A percentile compares a stretch with the other conserved stretches of the same genome.
Conservation (phyloP, 2,888 invertebrate species). For the Volucella zonaria region DNA sequence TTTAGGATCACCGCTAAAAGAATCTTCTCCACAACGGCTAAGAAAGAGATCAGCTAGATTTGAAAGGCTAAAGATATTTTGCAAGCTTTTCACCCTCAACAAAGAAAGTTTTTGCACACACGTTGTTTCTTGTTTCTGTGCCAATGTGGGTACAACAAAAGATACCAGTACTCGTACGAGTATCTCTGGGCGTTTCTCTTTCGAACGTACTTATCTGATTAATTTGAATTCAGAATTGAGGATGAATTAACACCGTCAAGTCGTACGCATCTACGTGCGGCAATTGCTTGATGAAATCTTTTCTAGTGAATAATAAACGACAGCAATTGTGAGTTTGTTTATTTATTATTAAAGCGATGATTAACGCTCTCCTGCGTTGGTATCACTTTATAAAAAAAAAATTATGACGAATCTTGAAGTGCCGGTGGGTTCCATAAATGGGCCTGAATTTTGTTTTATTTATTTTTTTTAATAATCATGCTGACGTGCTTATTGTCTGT, state of each 20-base stretch:
- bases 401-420: not conserved
- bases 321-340: constrained; percentile 25
- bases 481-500: no score
- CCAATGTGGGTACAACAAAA: not conserved
- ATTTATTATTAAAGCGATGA: constrained; percentile 22
- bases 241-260: constrained; percentile 31
- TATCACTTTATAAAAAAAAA: not conserved
- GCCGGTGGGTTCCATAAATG: constrained; percentile 12
- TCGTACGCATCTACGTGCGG: constrained; percentile 20
- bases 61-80: no score
- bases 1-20: no score
- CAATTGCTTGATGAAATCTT: constrained; percentile 34
- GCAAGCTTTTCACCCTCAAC: no score
- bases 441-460: constrained; percentile 7
- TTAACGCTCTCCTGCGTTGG: not conserved
- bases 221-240: constrained; percentile 48
- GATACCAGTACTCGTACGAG: not conserved
- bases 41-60: no score
- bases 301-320: constrained; percentile 27
- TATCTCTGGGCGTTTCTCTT: not conserved
- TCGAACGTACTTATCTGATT: not conserved
- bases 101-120: no score
- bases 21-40: no score
- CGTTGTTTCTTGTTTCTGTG: no score
- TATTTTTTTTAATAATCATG: not conserved